These are phyloP conservation scores for Apostichopus parvimensis DNA, from an alignment of 35 echinoderm and acorn worm genomes.

Conservation along the genomic window DNA sequence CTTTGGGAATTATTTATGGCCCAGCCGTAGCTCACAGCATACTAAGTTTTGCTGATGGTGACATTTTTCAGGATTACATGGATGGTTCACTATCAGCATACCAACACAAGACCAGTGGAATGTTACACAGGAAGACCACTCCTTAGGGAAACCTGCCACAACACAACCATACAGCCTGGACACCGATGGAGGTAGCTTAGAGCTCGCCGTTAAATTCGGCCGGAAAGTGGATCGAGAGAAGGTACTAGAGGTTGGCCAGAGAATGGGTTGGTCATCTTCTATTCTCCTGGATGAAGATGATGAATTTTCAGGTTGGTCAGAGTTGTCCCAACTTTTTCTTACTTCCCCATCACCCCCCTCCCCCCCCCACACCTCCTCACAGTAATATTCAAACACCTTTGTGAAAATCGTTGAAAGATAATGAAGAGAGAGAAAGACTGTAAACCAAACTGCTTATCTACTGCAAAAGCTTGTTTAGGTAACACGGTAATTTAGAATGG, in stretches of 20 bases:
- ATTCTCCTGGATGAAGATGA: constrained; percentile 34
- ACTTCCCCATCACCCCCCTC: not conserved
- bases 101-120: constrained; percentile 59
- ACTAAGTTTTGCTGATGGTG: too few relatives aligned
- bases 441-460: too few relatives aligned
- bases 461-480: too few relatives aligned
- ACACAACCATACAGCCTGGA: not conserved
- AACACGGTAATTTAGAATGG: too few relatives aligned
- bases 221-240: constrained; percentile 76
- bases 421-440: too few relatives aligned
- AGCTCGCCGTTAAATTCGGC: constrained; percentile 81
- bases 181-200: constrained; percentile 74
- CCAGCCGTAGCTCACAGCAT: too few relatives aligned
- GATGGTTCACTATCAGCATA: constrained; percentile 76
- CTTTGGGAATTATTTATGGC: too few relatives aligned
- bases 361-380: too few relatives aligned
- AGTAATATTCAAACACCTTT: too few relatives aligned
- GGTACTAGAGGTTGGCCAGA: constrained; percentile 73
- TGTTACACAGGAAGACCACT: constrained; percentile 33
- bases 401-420: too few relatives aligned
- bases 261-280: constrained; percentile 79
- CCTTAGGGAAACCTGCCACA: constrained; percentile 1
- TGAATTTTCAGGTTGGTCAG: constrained; percentile 14
- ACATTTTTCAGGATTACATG: constrained; percentile 70
- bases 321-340: not conserved